A percentile compares a stretch with the other conserved stretches of the same genome.
These are phyloP conservation scores for Torymus texanus DNA, from an alignment of 2,888 invertebrate species.

Conservation along the genomic window DNA sequence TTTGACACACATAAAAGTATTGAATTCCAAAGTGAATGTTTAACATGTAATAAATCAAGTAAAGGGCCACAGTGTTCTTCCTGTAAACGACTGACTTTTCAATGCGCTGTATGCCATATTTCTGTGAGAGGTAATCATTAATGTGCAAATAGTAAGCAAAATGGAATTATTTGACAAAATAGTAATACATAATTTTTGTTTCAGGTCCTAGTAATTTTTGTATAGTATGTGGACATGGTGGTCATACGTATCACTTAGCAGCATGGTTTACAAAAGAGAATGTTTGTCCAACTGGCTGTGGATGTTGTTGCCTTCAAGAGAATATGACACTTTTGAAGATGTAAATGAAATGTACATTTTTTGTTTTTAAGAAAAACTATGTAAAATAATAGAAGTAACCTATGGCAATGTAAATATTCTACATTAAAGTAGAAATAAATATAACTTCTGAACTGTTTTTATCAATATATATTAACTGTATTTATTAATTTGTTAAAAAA, in stretches of 20 bases:
- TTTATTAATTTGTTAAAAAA: constrained; percentile 6
- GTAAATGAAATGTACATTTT: constrained; percentile 35
- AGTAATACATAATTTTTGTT: constrained; percentile 41
- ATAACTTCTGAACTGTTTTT: not conserved
- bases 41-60: constrained; percentile 81
- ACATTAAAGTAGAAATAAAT: constrained; percentile 15
- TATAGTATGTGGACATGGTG: constrained; percentile 93
- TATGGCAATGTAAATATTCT: constrained; percentile 26
- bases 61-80: constrained; percentile 83
- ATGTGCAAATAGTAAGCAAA: not conserved
- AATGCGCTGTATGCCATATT: constrained; percentile 90
- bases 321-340: constrained; percentile 74
- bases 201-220: constrained; percentile 87
- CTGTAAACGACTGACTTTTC: constrained; percentile 86
- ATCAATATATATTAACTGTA: not conserved
- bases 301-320: constrained; percentile 89
- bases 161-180: not conserved
- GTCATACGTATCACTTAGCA: constrained; percentile 89
- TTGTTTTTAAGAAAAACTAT: constrained; percentile 26
- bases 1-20: constrained; percentile 80
- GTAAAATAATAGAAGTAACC: constrained; percentile 32
- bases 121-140: constrained; percentile 83
- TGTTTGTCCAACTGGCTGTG: constrained; percentile 93
- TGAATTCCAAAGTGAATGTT: constrained; percentile 85
- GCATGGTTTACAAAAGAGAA: constrained; percentile 88